Percentiles rank a stretch among this genome's conserved stretches.
These are phyloP conservation scores for Lypha dubia DNA, from an alignment of 2,888 invertebrate species.

Conservation along the genomic window DNA sequence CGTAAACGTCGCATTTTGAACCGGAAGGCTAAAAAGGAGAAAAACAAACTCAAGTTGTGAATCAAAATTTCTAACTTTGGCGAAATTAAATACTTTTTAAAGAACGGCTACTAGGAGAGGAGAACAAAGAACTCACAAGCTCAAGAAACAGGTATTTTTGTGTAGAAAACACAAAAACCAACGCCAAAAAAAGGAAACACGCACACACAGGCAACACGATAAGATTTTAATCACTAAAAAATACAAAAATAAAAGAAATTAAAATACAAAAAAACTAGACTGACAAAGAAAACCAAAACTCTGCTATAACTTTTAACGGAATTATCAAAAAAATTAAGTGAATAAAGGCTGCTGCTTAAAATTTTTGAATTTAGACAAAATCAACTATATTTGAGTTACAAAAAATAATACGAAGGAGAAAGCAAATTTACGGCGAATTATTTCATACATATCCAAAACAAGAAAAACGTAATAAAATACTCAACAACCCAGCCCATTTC, in stretches of 20 bases:
- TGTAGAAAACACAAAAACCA: slow-evolving; percentile 37
- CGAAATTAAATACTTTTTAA: slow-evolving; percentile 67
- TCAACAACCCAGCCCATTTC: slow-evolving; percentile 54
- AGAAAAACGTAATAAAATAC: slow-evolving; percentile 18
- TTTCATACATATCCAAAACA: slow-evolving; percentile 30
- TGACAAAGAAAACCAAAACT: slow-evolving; percentile 57
- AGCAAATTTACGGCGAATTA: slow-evolving; percentile 51
- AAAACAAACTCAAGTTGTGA: slow-evolving; percentile 73
- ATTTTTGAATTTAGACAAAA: slow-evolving; percentile 1
- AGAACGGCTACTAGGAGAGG: slow-evolving; percentile 48
- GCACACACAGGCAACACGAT: slow-evolving; percentile 58
- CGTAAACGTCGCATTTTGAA: slow-evolving; percentile 81
- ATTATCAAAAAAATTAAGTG: slow-evolving; percentile 41
- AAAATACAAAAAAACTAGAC: slow-evolving; percentile 45
- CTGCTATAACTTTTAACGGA: slow-evolving; percentile 56
- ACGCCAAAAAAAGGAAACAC: slow-evolving; percentile 60
- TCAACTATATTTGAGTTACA: slow-evolving; percentile 10
- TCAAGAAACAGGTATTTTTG: slow-evolving; percentile 40
- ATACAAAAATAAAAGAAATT: not conserved
- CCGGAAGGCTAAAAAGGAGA: slow-evolving; percentile 75
- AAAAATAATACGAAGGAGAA: slow-evolving; percentile 29
- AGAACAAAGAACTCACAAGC: slow-evolving; percentile 28
- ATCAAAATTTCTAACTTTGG: slow-evolving; percentile 81
- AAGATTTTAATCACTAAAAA: slow-evolving; percentile 16
- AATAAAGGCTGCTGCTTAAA: slow-evolving; percentile 45